Conservation (phyloP, 2,797 vertebrate genomes). For the Argentina silus region DNA sequence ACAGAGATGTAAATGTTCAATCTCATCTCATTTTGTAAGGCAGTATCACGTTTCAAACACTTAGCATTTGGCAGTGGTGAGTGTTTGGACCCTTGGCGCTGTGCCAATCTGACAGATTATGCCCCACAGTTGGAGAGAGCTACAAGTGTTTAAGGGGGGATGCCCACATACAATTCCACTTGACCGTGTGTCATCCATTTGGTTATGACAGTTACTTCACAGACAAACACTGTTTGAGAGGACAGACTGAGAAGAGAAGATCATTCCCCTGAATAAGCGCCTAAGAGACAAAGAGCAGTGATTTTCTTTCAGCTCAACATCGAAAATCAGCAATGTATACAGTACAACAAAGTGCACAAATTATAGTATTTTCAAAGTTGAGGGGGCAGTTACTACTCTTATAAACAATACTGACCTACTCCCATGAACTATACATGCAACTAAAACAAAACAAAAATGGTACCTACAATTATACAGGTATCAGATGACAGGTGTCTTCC, state of each 20-base stretch:
- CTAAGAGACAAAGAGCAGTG: too few relatives aligned
- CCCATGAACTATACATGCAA: neutral
- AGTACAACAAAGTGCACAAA: too few relatives aligned
- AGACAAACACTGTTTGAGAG: neutral
- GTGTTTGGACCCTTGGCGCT: constrained; percentile 37
- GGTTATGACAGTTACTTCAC: neutral
- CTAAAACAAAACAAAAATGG: constrained; percentile 1
- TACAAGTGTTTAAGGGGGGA: constrained; percentile 54
- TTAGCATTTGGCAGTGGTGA: constrained; percentile 31
- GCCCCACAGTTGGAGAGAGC: constrained; percentile 41
- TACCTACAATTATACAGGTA: neutral
- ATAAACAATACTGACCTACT: neutral
- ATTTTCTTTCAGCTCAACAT: too few relatives aligned
- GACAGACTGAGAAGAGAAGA: neutral
- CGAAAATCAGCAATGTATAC: too few relatives aligned
- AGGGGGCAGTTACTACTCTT: too few relatives aligned
- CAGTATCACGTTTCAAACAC: constrained; percentile 29
- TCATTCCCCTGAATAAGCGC: neutral
- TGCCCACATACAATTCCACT: constrained; percentile 32
- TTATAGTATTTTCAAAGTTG: too few relatives aligned
- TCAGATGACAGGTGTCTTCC: neutral
- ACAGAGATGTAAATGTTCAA: constrained; percentile 52
- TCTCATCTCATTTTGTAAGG: constrained; percentile 57
- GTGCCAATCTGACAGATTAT: constrained; percentile 49
- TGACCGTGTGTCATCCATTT: neutral